phyloP scores from a whole-genome alignment of 1,140 invertebrate genomes.

The Antheraea mylitta region DNA sequence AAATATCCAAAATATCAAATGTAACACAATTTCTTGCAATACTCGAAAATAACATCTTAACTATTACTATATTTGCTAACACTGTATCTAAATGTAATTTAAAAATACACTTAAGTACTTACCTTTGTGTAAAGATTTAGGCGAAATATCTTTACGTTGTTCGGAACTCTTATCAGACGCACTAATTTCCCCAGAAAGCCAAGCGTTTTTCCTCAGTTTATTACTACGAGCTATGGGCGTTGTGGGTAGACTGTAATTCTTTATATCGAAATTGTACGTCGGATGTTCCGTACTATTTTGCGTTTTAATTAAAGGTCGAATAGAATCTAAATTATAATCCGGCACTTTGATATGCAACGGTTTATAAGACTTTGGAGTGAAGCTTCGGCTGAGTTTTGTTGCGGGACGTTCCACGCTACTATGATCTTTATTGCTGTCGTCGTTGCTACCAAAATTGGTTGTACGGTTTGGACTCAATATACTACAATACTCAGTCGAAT shows the following conservation, averaged over 20 bases:
- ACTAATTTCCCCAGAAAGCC: constrained; percentile 67
- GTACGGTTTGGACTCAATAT: constrained; percentile 64
- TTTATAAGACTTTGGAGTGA: constrained; percentile 74
- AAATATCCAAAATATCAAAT: no score
- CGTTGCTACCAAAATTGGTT: constrained; percentile 37
- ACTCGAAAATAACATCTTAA: no score
- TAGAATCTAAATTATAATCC: constrained; percentile 63
- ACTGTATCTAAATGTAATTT: no score
- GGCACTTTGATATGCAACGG: constrained; percentile 72
- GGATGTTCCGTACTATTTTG: constrained; percentile 39
- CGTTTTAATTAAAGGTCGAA: constrained; percentile 57
- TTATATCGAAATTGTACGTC: constrained; percentile 72
- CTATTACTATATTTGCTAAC: no score
- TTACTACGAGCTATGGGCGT: constrained; percentile 75
- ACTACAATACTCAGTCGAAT: constrained; percentile 76
- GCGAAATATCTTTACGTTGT: constrained; percentile 17
- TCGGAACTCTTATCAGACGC: constrained; percentile 37
- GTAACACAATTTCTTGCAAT: no score
- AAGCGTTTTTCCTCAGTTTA: constrained; percentile 74
- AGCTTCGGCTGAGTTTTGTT: constrained; percentile 63
- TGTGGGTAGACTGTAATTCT: constrained; percentile 68
- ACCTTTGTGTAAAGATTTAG: constrained; percentile 23
- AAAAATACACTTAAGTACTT: no score
- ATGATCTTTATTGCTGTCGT: constrained; percentile 41
- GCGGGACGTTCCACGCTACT: constrained; percentile 39